Evolutionary conservation across 2,797 vertebrate genomes (phyloP).

Genomic region (Macropodus opercularis): DNA sequence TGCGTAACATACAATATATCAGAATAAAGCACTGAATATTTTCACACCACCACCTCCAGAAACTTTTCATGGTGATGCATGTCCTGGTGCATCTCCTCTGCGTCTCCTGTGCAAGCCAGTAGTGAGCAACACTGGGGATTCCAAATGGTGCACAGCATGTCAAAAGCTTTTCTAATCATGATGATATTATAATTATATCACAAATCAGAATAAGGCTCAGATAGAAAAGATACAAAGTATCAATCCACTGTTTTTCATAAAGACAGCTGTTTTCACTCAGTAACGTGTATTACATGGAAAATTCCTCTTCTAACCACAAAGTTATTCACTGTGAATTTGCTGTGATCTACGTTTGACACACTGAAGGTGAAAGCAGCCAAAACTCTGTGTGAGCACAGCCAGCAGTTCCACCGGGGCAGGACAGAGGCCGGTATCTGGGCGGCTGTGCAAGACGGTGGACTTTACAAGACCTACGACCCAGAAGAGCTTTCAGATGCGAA

Average conservation of each 20-base stretch:
- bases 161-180: too few species aligned
- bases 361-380: constrained; percentile 12
- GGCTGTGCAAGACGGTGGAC: background rate
- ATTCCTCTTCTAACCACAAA: constrained; percentile 8
- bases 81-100: constrained; percentile 5
- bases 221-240: background rate
- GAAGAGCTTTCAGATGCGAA: too few species aligned
- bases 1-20: constrained; percentile 5
- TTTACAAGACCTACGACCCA: too few species aligned
- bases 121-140: too few species aligned
- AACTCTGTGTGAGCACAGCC: constrained; percentile 5
- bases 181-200: background rate
- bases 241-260: background rate
- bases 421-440: constrained; percentile 27
- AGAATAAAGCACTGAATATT: constrained; percentile 28
- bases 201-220: background rate
- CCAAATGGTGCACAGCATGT: background rate
- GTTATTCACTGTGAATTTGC: background rate
- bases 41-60: constrained; percentile 12
- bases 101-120: too few species aligned
- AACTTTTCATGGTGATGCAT: constrained; percentile 5
- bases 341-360: constrained; percentile 3
- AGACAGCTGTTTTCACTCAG: background rate
- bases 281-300: constrained; percentile 2
- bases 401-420: constrained; percentile 2